These are phyloP conservation scores for Chaetodon auriga DNA, from an alignment of 2,113 vertebrate genomes.

Conservation along the genomic window DNA sequence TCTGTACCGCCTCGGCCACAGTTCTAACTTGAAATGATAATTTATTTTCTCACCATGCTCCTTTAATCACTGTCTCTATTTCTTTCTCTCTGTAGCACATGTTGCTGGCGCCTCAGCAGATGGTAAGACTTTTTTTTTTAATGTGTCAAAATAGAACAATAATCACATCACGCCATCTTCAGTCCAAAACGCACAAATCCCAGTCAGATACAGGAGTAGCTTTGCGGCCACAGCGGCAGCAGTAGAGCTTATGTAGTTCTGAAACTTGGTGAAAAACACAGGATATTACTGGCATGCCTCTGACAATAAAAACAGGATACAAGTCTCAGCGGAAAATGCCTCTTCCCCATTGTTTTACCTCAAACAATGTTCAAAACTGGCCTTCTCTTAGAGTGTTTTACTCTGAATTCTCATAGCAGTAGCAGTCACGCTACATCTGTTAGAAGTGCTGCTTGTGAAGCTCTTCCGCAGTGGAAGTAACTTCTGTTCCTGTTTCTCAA, in stretches of 20 bases:
- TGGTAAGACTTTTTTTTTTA: slow-evolving; percentile 56
- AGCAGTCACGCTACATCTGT: background rate
- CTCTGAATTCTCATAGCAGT: background rate
- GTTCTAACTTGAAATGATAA: background rate
- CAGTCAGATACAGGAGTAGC: background rate
- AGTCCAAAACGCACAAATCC: slow-evolving; percentile 12
- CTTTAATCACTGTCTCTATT: slow-evolving; percentile 17
- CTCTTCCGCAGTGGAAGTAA: background rate
- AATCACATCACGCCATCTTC: background rate
- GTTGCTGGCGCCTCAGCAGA: slow-evolving; percentile 22
- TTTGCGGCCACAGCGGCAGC: background rate
- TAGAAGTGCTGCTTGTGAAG: background rate
- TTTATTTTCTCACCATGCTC: background rate
- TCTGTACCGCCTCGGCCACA: slow-evolving; percentile 4
- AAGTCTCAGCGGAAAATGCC: slow-evolving; percentile 23
- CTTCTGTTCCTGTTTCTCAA: background rate
- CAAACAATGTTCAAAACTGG: slow-evolving; percentile 4
- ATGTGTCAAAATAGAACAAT: slow-evolving; percentile 10
- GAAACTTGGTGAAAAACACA: slow-evolving; percentile 35
- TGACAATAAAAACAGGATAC: slow-evolving; percentile 47
- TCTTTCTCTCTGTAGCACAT: slow-evolving; percentile 34
- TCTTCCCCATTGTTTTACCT: slow-evolving; percentile 29
- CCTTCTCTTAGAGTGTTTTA: background rate
- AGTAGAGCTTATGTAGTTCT: background rate
- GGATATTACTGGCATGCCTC: slow-evolving; percentile 57